Base-by-base conservation (phyloP, 2,797 vertebrate genomes). In the Anabacerthia variegaticeps region DNA sequence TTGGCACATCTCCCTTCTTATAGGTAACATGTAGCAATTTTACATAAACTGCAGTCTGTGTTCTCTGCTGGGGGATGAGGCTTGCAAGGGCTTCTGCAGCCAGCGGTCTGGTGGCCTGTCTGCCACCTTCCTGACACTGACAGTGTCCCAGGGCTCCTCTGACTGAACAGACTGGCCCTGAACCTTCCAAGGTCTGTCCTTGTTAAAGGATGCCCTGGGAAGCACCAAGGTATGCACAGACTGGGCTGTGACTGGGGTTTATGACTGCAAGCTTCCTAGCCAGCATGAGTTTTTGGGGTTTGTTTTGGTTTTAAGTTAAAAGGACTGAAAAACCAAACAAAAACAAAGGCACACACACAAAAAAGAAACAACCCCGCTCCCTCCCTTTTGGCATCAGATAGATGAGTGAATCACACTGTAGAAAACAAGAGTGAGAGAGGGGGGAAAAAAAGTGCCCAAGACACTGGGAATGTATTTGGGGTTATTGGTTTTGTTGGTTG, bases 241-340 rank as follows among this genome's bases (percentile, higher is more conserved):
- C 9, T 80, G 39, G 43, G 28, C 32, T 54, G n/a, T 9, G 41
- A 30, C 7, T 30, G n/a, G 51, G 27, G 4, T 81, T 78, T 41
- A 46, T 41, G n/a, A 51, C 24, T 21, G 17, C 27, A 81, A 43
- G 11, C 22, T 74, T 74, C 10, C 6, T 41, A 77, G 68, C 23
- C 23, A 61, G 11, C 0, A 0, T 59, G 19, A 30, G 7, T 0
- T 1, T 55, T 55, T 43, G 36, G 26, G 21, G 5, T 36, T 36
- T 39, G 19, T 20, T 43, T 76, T 66, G 17, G 23, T 20, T 68
- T 48, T 19, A 36, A 54, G 16, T 19, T 39, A 34, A 63, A 65
- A 58, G 46, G 34, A 80, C 23, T 66, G 36, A 78, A 49, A 77
- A 39, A 8, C 17, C 16, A n/a, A 76, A 49, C 16, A 24, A 49